Conservation (phyloP, 2,113 vertebrate genomes). For the Microtus richardsoni region DNA sequence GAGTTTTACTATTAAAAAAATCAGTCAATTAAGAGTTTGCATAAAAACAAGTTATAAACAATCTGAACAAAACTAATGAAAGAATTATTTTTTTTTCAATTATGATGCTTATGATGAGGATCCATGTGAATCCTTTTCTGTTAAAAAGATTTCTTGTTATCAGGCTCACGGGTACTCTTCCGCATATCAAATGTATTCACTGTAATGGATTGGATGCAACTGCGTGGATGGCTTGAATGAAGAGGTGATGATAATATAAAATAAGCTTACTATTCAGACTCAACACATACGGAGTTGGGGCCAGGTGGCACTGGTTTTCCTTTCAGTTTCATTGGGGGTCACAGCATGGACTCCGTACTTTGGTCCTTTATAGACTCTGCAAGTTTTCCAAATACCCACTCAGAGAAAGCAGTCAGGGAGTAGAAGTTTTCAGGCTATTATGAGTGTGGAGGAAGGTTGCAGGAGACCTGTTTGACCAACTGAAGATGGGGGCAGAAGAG, state of each 20-base stretch:
- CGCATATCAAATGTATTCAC: not conserved
- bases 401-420: not conserved
- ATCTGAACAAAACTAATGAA: not conserved
- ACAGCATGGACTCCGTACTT: not conserved
- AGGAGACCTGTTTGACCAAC: not conserved
- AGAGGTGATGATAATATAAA: not conserved
- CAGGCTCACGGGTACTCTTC: not conserved
- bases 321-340: not conserved
- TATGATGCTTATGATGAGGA: not conserved
- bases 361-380: not conserved
- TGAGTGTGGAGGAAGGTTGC: not conserved
- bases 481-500: not conserved
- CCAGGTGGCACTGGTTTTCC: not conserved
- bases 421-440: not conserved
- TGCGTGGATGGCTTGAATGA: not conserved
- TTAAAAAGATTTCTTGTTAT: not conserved
- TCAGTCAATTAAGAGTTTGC: constrained; percentile 8
- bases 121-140: not conserved
- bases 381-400: not conserved
- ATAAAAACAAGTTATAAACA: not conserved
- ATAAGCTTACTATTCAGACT: not conserved
- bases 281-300: not conserved
- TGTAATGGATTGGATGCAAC: not conserved
- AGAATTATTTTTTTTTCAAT: not conserved
- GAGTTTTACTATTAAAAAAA: not conserved